Base-by-base conservation (phyloP, 2,888 invertebrate species). In the Escarpia spicata region DNA sequence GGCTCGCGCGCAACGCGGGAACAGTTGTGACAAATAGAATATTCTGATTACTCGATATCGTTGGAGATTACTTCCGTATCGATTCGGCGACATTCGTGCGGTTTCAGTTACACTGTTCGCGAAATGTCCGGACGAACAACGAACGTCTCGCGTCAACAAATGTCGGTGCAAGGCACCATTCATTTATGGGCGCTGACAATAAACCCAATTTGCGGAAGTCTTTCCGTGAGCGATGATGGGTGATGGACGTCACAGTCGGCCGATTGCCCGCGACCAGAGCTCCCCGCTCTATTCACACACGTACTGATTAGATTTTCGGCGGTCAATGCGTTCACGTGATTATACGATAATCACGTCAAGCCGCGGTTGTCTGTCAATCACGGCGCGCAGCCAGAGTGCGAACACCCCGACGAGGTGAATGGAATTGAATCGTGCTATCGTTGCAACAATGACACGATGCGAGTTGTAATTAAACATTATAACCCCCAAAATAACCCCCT, bases 1-100 rank as follows among this genome's bases (percentile, higher is more conserved):
- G 75, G 26, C 75, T 75, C 19, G n/a, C 75, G 75, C 26, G 75
- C 75, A 26, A 75, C 75, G 75, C 75, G 75, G 75, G 75, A 75
- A 75, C 75, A 75, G 75, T 75, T 75, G 75, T 75, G 75, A 75
- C 75, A 75, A 75, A 75, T 75, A 75, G 75, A 75, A 75, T 75
- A 75, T 75, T 75, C 75, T 75, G 75, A 75, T 75, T 75, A 75
- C 75, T 26, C 75, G 75, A 75, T 75, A 75, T 75, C 75, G 75
- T 75, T 75, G 75, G 52, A 75, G 75, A 75, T 75, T 75, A 75
- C 75, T 75, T n/a, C 75, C 75, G 75, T 19, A 75, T 75, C 75
- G 75, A 75, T 75, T 75, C 75, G 75, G 6, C 75, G 75, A 75
- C 75, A 75, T 75, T n/a, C 75, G 75, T 75, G 26, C n/a, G 75